These are phyloP conservation scores for Silurus aristotelis DNA, from an alignment of 2,797 vertebrate genomes.

Conservation along the genomic window DNA sequence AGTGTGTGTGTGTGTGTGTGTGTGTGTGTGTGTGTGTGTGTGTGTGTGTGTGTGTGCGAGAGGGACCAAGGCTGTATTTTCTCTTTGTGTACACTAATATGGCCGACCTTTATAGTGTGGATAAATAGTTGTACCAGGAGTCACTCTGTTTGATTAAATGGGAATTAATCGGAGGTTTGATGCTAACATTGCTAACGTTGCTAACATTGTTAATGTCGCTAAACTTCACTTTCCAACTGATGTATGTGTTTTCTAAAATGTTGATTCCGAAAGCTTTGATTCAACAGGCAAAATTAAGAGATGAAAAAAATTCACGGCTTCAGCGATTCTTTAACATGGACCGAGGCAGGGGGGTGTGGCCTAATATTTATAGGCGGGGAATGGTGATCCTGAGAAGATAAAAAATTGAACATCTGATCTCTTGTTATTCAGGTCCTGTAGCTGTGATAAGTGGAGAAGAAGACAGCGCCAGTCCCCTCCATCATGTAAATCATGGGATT, in stretches of 20 bases:
- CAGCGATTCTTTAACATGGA: background rate
- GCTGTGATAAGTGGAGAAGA: constrained; percentile 96
- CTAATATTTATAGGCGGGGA: background rate
- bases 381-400: background rate
- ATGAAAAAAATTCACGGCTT: background rate
- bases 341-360: background rate
- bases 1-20: constrained; percentile 20
- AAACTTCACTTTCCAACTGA: too few species aligned
- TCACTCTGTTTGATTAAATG: background rate
- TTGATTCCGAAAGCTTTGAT: background rate
- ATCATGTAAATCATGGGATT: constrained; percentile 95
- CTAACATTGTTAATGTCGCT: too few species aligned
- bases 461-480: constrained; percentile 93
- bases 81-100: background rate
- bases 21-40: constrained; percentile 7
- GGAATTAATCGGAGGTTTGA: background rate
- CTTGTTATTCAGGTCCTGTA: constrained; percentile 81
- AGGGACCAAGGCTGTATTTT: background rate
- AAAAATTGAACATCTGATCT: too few species aligned
- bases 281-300: background rate
- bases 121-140: background rate
- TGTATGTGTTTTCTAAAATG: background rate
- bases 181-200: background rate
- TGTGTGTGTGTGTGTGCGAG: background rate
- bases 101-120: background rate